Evolutionary conservation across 2,797 vertebrate species (phyloP), one percentile per base, ranked within the genome.

Genomic region (Phalanger gymnotis): DNA sequence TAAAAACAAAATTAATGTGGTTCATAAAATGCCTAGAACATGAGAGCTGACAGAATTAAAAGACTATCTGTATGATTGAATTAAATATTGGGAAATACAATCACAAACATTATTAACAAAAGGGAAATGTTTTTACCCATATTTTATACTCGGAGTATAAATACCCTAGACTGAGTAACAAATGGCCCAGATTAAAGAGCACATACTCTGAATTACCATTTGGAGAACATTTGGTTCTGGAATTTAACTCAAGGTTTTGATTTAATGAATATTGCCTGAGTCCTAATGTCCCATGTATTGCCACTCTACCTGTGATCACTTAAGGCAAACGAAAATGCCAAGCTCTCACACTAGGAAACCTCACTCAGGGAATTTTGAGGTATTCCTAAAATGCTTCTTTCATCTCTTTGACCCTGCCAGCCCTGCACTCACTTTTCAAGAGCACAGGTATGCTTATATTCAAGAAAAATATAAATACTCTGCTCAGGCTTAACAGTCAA

Each of bases 221-320:
- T 92, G 93, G 16, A 92, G 52, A 61, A 90, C 53, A 54, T n/a
- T 57, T n/a, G 61, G 47, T 58, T 92, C 28, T 34, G 91, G 66
- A 95, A 92, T 95, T 97, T 56, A n/a, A 54, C 27, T 87, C 90
- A 92, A 95, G 40, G 53, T 53, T 95, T 96, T 94, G 90, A 90
- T 55, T 51, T 87, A 22, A 47, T 87, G 73, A 87, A 27, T 87
- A 47, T 87, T 87, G 47, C 27, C 95, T 57, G 55, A 92, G 89
- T 91, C 91, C 57, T 93, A 92, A 56, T 51, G 19, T 90, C 73
- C n/a, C 53, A 58, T 66, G 31, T 54, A 94, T 0, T 90, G 53
- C 22, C 5, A 56, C 28, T 90, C 7, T 25, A 66, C 57, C 30
- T 91, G 55, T 54, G n/a, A 94, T 54, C 54, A 91, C 16, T 22